A percentile compares a stretch with the other conserved stretches of the same genome.
Conservation (phyloP, 2,888 invertebrate genomes). For the Lottia scabra region DNA sequence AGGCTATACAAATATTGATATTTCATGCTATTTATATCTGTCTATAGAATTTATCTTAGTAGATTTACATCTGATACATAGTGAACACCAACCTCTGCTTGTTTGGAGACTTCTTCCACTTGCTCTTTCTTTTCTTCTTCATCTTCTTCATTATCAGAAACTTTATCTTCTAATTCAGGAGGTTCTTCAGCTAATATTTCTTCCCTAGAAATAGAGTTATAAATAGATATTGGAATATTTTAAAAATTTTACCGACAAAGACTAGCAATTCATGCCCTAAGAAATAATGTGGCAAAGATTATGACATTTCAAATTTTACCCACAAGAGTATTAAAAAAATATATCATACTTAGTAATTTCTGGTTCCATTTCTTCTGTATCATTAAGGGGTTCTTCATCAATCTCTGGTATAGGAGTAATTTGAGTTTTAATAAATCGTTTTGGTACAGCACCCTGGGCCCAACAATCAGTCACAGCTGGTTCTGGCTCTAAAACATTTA, state of each 20-base stretch:
- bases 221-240: no score
- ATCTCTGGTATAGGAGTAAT: slow-evolving; percentile 42
- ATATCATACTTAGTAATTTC: slow-evolving; percentile 17
- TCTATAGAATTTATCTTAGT: not conserved
- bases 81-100: slow-evolving; percentile 5
- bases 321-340: not conserved
- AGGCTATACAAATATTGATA: no score
- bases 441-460: slow-evolving; percentile 69
- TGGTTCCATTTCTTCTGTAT: slow-evolving; percentile 29
- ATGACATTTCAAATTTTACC: not conserved
- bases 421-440: slow-evolving; percentile 32
- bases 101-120: slow-evolving; percentile 17
- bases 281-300: not conserved
- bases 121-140: not conserved
- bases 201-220: slow-evolving; percentile 9
- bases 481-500: slow-evolving; percentile 58
- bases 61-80: not conserved
- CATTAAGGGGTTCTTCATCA: slow-evolving; percentile 41
- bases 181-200: slow-evolving; percentile 35
- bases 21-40: not conserved
- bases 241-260: no score
- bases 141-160: slow-evolving; percentile 31
- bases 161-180: slow-evolving; percentile 48
- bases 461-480: slow-evolving; percentile 68
- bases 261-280: no score